Conservation (phyloP, 2,888 invertebrate species). For the Enoplolaimus lenunculus region DNA sequence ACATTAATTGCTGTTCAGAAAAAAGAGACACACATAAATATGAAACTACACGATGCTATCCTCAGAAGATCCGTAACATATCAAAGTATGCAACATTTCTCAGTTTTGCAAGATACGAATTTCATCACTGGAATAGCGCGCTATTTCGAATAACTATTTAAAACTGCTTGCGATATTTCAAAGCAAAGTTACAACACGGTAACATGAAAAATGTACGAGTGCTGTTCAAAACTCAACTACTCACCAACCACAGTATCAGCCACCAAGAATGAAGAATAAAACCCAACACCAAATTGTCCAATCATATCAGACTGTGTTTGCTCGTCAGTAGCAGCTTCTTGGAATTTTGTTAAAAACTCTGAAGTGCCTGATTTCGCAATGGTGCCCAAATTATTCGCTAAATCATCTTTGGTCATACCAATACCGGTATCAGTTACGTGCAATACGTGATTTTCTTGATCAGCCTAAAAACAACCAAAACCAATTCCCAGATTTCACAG, state of each 20-base stretch:
- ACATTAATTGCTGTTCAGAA: too few species aligned
- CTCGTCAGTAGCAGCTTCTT: slow-evolving; percentile 28
- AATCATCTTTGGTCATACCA: slow-evolving; percentile 86
- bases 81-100: too few species aligned
- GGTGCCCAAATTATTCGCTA: slow-evolving; percentile 88
- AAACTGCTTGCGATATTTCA: too few species aligned
- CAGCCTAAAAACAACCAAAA: slow-evolving; percentile 49
- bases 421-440: slow-evolving; percentile 92
- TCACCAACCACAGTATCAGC: slow-evolving; percentile 71
- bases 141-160: too few species aligned
- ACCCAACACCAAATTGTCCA: slow-evolving; percentile 92
- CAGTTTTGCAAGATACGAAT: too few species aligned
- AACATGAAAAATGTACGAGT: neutral
- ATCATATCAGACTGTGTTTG: slow-evolving; percentile 61
- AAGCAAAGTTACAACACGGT: neutral
- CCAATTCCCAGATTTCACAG: slow-evolving; percentile 17
- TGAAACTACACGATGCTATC: too few species aligned
- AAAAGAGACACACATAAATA: too few species aligned
- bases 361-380: slow-evolving; percentile 54
- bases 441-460: slow-evolving; percentile 73
- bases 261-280: slow-evolving; percentile 92
- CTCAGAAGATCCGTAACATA: neutral
- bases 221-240: slow-evolving; percentile 5
- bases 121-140: too few species aligned
- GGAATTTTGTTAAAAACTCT: slow-evolving; percentile 37